Percentiles rank a stretch among this genome's conserved stretches.
phyloP scores from a whole-genome alignment of 2,797 vertebrate genomes.

The Morelia viridis region DNA sequence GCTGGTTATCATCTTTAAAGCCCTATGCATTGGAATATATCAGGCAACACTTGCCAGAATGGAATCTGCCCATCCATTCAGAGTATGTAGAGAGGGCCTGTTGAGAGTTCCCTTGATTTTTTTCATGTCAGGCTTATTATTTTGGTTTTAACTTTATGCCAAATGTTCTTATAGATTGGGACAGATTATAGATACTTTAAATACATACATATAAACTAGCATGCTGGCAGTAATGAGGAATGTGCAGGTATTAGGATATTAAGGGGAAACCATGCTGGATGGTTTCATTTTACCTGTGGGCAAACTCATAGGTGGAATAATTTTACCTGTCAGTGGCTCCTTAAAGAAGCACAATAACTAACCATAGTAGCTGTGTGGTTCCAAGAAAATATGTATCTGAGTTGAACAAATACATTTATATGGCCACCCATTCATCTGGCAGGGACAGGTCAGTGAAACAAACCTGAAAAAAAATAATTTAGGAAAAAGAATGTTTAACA shows the following conservation, averaged over 20 bases:
- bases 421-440: background rate
- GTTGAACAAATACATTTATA: background rate
- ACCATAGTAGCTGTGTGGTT: background rate
- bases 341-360: background rate
- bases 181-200: background rate
- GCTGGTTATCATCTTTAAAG: background rate
- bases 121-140: background rate
- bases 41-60: background rate
- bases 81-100: background rate
- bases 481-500: background rate
- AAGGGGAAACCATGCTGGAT: background rate
- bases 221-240: background rate
- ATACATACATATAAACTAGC: background rate
- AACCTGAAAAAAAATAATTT: background rate
- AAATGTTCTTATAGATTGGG: background rate
- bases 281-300: background rate
- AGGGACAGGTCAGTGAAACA: background rate
- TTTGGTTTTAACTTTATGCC: background rate
- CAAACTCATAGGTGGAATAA: background rate
- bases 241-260: background rate
- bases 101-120: background rate
- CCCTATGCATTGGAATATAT: background rate
- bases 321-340: background rate
- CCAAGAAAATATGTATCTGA: background rate
- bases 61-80: background rate